Evolutionary conservation across 2,888 invertebrate genomes (phyloP), one percentile per base, ranked within the genome.

Genomic region (Euplexia lucipara): DNA sequence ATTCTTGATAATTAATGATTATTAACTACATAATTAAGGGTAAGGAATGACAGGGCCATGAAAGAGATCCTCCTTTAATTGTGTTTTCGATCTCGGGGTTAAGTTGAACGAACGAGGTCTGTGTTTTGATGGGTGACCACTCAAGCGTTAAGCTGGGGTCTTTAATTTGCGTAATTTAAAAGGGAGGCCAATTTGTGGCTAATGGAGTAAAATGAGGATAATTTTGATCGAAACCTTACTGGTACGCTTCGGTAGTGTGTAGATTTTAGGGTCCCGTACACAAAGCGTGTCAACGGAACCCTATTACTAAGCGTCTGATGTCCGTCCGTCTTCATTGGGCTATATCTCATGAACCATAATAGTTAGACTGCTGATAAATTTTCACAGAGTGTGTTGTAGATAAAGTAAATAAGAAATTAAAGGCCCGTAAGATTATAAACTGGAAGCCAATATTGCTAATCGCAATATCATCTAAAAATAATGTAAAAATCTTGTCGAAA

Each of bases 1-100:
- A 54, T 42, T 51, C 26, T n/a, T 34, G 52, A 62, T 75, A 80
- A 75, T 73, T 75, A 78, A 79, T 69, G 65, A 76, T 73, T 47
- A 76, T 78, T 70, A 70, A 70, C 56, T 67, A 61, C 48, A 61
- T 73, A 58, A 80, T 68, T 80, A 41, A 59, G 69, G 44, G 49
- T 45, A 34, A 37, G 22, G 20, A 66, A 67, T 69, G 79, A 77
- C 51, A 56, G 39, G 20, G 49, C 16, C 18, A 45, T 49, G 48
- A 69, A 65, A 67, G 54, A 61, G 53, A 72, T 70, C 30, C 51
- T 35, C 30, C 30, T 47, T 42, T 68, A 74, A 69, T 69, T 54
- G 42, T 66, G 52, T 79, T 72, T 67, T 63, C 60, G 32, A 56
- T 60, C 58, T 65, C 30, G 32, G 60, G 56, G 63, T 76, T 78